phyloP scores from a whole-genome alignment of 2,888 invertebrate species.

The Dasysyrphus tricinctus region DNA sequence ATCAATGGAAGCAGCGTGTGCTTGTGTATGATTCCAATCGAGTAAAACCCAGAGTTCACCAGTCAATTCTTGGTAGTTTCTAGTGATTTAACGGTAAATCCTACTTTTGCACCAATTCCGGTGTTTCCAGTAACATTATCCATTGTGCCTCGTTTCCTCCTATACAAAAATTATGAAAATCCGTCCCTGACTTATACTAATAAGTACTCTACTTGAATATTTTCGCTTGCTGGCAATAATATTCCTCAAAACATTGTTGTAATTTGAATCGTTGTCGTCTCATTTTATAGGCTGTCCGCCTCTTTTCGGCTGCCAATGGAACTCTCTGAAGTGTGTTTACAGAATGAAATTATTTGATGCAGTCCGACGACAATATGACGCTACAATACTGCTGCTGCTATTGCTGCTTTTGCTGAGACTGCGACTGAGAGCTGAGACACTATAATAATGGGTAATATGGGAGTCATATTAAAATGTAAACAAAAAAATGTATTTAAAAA shows the following conservation, averaged over 20 bases:
- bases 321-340: slow-evolving; percentile 69
- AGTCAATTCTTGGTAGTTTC: too few relatives aligned
- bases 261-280: slow-evolving; percentile 65
- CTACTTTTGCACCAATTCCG: too few relatives aligned
- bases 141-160: too few relatives aligned
- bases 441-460: slow-evolving; percentile 64
- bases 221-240: slow-evolving; percentile 46
- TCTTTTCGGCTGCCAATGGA: slow-evolving; percentile 53
- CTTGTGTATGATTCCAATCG: too few relatives aligned
- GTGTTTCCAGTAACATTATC: too few relatives aligned
- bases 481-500: slow-evolving; percentile 63
- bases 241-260: slow-evolving; percentile 58
- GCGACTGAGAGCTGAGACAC: slow-evolving; percentile 6
- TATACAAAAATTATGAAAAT: too few relatives aligned
- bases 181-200: slow-evolving; percentile 6
- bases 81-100: too few relatives aligned
- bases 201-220: slow-evolving; percentile 45
- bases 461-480: slow-evolving; percentile 71
- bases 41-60: too few relatives aligned
- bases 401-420: slow-evolving; percentile 6
- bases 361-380: slow-evolving; percentile 71
- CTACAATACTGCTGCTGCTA: slow-evolving; percentile 22
- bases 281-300: slow-evolving; percentile 62
- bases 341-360: slow-evolving; percentile 71
- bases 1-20: too few relatives aligned